phyloP scores from a whole-genome alignment of 1,140 invertebrate genomes.

The Psilanteris sp. region DNA sequence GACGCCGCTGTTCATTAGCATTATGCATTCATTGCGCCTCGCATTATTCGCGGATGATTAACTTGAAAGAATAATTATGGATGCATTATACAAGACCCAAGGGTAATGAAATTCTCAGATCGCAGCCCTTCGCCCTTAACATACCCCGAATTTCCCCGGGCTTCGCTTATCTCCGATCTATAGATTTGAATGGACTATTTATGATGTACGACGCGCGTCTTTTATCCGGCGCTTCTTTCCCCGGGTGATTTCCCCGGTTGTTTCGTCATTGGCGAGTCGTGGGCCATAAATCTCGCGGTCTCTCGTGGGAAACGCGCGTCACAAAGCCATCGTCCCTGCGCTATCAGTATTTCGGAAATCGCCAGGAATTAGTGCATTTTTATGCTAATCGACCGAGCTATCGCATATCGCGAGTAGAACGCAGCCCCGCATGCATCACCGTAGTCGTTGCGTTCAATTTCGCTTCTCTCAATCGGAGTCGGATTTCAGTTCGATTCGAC shows the following conservation, averaged over 20 bases:
- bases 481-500: too few species aligned
- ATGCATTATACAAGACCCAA: conserved; percentile 17
- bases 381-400: conserved; percentile 68
- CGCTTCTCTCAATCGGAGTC: too few species aligned
- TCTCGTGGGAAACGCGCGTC: conserved; percentile 65
- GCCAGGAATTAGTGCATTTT: conserved; percentile 71
- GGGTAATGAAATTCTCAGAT: conserved; percentile 73
- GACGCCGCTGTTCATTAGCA: too few species aligned
- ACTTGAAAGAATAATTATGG: too few species aligned
- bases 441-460: too few species aligned
- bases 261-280: conserved; percentile 53
- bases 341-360: conserved; percentile 62
- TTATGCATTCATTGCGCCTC: background rate
- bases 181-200: conserved; percentile 75
- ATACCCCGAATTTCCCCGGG: conserved; percentile 45
- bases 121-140: conserved; percentile 42
- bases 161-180: conserved; percentile 73
- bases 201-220: conserved; percentile 68
- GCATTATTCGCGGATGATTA: too few species aligned
- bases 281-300: conserved; percentile 68
- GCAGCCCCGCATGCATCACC: too few species aligned
- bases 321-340: conserved; percentile 20
- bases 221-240: conserved; percentile 53
- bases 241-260: conserved; percentile 50
- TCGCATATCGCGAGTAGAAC: conserved; percentile 54